Conservation (phyloP, 2,797 vertebrate genomes). For the Poeciliopsis presidionis region DNA sequence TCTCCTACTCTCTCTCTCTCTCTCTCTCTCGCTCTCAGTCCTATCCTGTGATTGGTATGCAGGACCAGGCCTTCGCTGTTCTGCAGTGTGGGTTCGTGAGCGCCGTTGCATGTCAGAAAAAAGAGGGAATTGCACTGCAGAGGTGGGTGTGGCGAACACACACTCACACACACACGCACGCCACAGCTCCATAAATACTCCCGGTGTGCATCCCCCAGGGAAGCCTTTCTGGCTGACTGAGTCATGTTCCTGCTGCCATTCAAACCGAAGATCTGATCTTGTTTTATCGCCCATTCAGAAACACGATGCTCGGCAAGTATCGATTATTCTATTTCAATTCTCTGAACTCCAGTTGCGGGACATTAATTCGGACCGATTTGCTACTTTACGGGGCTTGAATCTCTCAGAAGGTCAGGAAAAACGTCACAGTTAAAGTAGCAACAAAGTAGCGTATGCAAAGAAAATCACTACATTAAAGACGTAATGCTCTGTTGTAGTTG, state of each 20-base stretch:
- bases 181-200: conserved; percentile 27
- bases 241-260: conserved; percentile 39
- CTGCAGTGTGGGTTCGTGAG: conserved; percentile 82
- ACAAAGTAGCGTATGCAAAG: background rate
- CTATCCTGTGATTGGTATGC: conserved; percentile 76
- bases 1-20: conserved; percentile 1
- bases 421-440: background rate
- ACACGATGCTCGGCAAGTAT: background rate
- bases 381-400: background rate
- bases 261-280: conserved; percentile 10
- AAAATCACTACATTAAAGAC: background rate
- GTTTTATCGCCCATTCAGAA: background rate
- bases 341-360: background rate
- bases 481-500: background rate
- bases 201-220: conserved; percentile 61
- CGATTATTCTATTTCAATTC: conserved; percentile 3
- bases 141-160: conserved; percentile 47
- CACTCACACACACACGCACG: background rate
- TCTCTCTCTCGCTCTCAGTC: conserved; percentile 9
- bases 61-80: conserved; percentile 68
- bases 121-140: conserved; percentile 71
- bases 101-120: conserved; percentile 67
- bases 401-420: background rate
- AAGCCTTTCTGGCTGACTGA: conserved; percentile 60
- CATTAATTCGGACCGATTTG: background rate